These are phyloP conservation scores for Scaptomyza montana DNA, from an alignment of 1,140 invertebrate species.

Conservation along the genomic window DNA sequence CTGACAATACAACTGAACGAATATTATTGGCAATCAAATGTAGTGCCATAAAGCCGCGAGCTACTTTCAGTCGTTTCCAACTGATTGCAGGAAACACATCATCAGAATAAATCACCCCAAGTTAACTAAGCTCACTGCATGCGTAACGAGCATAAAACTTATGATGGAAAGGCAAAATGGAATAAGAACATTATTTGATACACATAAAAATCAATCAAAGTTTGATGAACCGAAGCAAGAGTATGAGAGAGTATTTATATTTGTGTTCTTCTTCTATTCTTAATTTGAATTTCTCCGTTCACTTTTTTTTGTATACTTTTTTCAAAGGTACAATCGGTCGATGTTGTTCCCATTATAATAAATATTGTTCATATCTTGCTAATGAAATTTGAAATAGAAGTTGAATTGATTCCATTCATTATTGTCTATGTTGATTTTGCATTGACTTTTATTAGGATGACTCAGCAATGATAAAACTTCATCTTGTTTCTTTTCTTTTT, in stretches of 20 bases:
- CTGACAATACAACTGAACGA: constrained; percentile 36
- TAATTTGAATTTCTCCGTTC: too few species aligned
- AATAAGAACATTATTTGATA: background rate
- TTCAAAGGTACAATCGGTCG: too few species aligned
- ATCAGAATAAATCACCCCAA: constrained; percentile 44
- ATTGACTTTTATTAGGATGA: too few species aligned
- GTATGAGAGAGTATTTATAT: background rate
- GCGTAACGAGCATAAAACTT: constrained; percentile 1
- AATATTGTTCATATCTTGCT: too few species aligned
- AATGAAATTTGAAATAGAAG: too few species aligned
- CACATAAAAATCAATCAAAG: background rate
- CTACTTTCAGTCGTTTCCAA: constrained; percentile 49
- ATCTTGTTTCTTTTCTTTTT: background rate
- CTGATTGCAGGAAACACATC: constrained; percentile 64
- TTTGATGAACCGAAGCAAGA: background rate
- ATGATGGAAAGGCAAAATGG: background rate
- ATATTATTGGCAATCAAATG: constrained; percentile 78
- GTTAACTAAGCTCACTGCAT: constrained; percentile 23
- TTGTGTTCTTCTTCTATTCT: background rate
- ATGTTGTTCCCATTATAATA: too few species aligned
- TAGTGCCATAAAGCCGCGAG: constrained; percentile 59
- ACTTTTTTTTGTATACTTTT: too few species aligned
- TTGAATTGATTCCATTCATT: too few species aligned
- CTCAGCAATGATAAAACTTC: background rate
- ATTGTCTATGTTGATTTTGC: too few species aligned